Conservation (phyloP, 2,888 invertebrate species). For the Hymenopus coronatus region DNA sequence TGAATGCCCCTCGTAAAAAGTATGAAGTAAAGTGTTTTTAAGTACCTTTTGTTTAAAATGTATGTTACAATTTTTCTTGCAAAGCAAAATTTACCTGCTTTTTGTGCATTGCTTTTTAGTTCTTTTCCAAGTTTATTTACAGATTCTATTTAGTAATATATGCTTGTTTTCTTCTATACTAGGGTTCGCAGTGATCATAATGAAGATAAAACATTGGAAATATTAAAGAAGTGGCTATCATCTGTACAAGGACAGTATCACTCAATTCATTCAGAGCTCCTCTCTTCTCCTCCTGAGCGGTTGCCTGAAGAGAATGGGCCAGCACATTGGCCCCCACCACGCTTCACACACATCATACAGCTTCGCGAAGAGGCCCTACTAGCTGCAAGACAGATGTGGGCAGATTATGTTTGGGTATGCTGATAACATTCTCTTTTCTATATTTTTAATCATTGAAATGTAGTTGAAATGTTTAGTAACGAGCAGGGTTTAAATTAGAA, state of each 20-base stretch:
- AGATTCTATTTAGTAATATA: constrained; percentile 17
- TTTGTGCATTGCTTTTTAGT: too few species aligned
- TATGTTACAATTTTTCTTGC: too few species aligned
- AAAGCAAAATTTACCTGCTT: too few species aligned
- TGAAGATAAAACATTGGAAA: constrained; percentile 69
- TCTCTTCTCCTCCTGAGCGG: constrained; percentile 47
- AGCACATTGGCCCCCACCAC: constrained; percentile 71
- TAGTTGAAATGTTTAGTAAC: too few species aligned
- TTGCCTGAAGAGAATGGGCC: constrained; percentile 60
- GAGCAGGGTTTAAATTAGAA: too few species aligned
- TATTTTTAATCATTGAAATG: neutral
- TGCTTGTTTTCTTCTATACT: constrained; percentile 37
- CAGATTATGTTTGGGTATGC: constrained; percentile 84
- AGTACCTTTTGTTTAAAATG: too few species aligned
- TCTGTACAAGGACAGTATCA: constrained; percentile 65
- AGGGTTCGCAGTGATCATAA: constrained; percentile 90
- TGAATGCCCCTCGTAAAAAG: too few species aligned
- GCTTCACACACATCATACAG: constrained; percentile 75
- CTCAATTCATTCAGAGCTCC: constrained; percentile 59
- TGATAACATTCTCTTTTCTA: neutral
- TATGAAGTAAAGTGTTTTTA: too few species aligned
- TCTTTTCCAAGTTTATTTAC: too few species aligned
- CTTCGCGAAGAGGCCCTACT: constrained; percentile 73
- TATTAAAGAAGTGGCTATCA: constrained; percentile 71
- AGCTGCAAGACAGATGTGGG: constrained; percentile 74